These are phyloP conservation scores for Crax fasciolata DNA, from an alignment of 2,797 vertebrate species.

Conservation along the genomic window DNA sequence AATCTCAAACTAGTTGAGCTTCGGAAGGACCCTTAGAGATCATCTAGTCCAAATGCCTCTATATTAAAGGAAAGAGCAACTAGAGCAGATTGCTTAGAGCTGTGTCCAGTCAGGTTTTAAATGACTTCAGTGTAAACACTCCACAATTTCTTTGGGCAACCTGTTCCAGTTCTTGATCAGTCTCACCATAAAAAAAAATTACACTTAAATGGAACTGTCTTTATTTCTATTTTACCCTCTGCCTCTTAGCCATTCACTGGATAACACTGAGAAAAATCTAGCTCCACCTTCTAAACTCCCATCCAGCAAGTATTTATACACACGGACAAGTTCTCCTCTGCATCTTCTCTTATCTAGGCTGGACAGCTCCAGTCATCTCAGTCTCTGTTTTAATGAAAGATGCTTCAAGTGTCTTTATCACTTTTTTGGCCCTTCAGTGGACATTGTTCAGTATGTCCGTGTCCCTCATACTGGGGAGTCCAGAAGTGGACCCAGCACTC, in stretches of 20 bases:
- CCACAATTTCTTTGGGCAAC: neutral
- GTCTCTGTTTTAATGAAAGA: neutral
- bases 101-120: neutral
- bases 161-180: neutral
- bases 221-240: neutral
- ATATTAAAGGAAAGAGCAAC: fast-evolving
- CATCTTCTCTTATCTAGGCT: no score
- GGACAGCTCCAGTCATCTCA: neutral
- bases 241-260: neutral
- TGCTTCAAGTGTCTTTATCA: neutral
- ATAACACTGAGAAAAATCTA: neutral
- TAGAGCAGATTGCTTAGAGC: neutral
- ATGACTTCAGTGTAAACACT: neutral
- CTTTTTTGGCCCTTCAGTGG: neutral
- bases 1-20: neutral
- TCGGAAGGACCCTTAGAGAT: neutral
- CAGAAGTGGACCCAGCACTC: neutral
- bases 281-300: neutral
- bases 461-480: neutral
- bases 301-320: neutral
- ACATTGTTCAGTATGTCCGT: no score
- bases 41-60: neutral
- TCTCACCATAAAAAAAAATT: neutral
- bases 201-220: neutral
- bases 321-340: neutral